Conservation (phyloP, 2,113 vertebrate genomes). For the Strix aluco region DNA sequence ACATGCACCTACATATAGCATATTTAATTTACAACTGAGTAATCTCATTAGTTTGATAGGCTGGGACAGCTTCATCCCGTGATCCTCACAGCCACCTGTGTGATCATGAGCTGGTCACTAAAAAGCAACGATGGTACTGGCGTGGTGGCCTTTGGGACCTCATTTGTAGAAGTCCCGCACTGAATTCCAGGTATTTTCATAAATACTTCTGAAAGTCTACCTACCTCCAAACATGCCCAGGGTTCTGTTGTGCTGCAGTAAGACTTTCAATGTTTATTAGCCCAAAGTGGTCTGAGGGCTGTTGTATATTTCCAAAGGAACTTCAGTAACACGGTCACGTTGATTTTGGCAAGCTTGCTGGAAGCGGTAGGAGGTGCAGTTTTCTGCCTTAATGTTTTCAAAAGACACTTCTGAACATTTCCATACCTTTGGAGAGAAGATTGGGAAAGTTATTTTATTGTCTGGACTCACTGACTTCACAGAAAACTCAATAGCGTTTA, state of each 20-base stretch:
- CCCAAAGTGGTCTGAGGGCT: background rate
- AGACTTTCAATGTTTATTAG: background rate
- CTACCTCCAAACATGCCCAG: background rate
- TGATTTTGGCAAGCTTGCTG: background rate
- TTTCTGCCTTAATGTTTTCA: background rate
- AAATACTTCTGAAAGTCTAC: background rate
- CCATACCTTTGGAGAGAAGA: background rate
- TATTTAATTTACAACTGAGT: background rate
- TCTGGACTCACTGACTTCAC: background rate
- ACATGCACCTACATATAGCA: background rate
- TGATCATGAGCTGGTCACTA: background rate
- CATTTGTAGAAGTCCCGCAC: background rate
- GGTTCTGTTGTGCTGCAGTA: background rate
- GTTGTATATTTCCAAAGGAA: background rate
- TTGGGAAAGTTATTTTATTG: background rate
- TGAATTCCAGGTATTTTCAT: background rate
- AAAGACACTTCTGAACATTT: background rate
- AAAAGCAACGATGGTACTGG: background rate
- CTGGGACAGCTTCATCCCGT: background rate
- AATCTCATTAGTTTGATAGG: background rate
- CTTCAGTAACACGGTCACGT: fast-evolving
- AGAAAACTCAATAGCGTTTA: background rate
- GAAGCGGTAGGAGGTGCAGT: fast-evolving
- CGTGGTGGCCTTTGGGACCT: background rate
- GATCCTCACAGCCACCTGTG: background rate